phyloP scores from a whole-genome alignment of 2,888 invertebrate genomes.

The Melikaiella ostensackeni region DNA sequence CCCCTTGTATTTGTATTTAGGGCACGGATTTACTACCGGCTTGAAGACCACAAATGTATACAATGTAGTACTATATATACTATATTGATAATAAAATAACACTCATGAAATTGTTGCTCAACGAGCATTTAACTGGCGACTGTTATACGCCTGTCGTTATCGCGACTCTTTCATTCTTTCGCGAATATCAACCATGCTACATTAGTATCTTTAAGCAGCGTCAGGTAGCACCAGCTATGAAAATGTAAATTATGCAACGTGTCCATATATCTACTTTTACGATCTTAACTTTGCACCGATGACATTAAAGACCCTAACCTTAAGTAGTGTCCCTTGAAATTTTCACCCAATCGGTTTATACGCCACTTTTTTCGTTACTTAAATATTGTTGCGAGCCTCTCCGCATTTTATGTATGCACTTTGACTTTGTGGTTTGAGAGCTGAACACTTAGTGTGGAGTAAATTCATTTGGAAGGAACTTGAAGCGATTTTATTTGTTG shows the following conservation, averaged over 20 bases:
- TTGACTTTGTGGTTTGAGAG: conserved; percentile 15
- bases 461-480: neutral
- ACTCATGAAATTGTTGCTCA: conserved; percentile 49
- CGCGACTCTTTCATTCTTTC: conserved; percentile 48
- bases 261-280: conserved; percentile 62
- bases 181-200: conserved; percentile 51
- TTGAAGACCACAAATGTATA: conserved; percentile 29
- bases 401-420: conserved; percentile 17
- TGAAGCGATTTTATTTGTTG: conserved; percentile 12
- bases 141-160: conserved; percentile 48
- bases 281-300: conserved; percentile 60
- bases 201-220: conserved; percentile 51
- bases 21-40: conserved; percentile 23
- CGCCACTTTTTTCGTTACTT: conserved; percentile 15
- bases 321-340: conserved; percentile 35
- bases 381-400: conserved; percentile 21
- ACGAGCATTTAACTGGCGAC: conserved; percentile 49
- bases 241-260: conserved; percentile 61
- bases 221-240: conserved; percentile 54
- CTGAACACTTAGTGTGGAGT: neutral
- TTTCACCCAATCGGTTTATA: conserved; percentile 20
- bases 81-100: conserved; percentile 30
- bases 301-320: conserved; percentile 53
- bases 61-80: neutral
- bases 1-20: conserved; percentile 31